These are phyloP conservation scores for Ptychadena robeensis DNA, from an alignment of 2,797 vertebrate genomes.

Conservation along the genomic window DNA sequence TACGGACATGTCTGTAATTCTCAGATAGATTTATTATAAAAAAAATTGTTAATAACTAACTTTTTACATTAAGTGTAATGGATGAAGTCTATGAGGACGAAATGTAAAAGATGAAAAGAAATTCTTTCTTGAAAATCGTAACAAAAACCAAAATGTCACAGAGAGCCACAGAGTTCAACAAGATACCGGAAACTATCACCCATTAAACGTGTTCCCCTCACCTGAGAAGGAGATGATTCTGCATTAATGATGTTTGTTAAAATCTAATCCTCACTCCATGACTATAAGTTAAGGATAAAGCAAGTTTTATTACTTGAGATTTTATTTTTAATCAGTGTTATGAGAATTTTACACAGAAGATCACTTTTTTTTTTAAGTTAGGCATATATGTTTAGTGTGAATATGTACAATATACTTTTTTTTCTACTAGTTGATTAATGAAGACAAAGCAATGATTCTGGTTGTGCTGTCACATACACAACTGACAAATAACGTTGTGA, in stretches of 20 bases:
- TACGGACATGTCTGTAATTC: too few relatives aligned
- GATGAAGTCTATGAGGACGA: not conserved
- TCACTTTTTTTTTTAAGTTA: too few relatives aligned
- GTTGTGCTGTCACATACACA: too few relatives aligned
- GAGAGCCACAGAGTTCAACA: slow-evolving; percentile 9
- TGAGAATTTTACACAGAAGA: not conserved
- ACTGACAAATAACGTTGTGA: too few relatives aligned
- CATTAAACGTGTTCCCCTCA: slow-evolving; percentile 38
- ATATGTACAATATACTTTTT: too few relatives aligned
- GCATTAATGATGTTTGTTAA: slow-evolving; percentile 38
- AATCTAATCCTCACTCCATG: slow-evolving; percentile 1
- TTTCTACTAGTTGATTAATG: too few relatives aligned
- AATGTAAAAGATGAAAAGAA: not conserved
- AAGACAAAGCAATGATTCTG: too few relatives aligned
- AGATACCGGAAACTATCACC: slow-evolving; percentile 12
- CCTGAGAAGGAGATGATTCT: not conserved
- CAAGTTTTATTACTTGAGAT: not conserved
- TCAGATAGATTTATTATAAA: too few relatives aligned
- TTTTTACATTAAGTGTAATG: too few relatives aligned
- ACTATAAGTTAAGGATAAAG: not conserved
- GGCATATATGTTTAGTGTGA: too few relatives aligned
- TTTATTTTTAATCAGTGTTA: not conserved
- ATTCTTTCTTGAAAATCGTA: slow-evolving; percentile 33
- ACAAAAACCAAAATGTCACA: not conserved
- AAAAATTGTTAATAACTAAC: too few relatives aligned